A percentile compares a stretch with the other conserved stretches of the same genome.
Evolutionary conservation across 2,888 invertebrate genomes (phyloP).

Genomic region (Adelphocoris suturalis): DNA sequence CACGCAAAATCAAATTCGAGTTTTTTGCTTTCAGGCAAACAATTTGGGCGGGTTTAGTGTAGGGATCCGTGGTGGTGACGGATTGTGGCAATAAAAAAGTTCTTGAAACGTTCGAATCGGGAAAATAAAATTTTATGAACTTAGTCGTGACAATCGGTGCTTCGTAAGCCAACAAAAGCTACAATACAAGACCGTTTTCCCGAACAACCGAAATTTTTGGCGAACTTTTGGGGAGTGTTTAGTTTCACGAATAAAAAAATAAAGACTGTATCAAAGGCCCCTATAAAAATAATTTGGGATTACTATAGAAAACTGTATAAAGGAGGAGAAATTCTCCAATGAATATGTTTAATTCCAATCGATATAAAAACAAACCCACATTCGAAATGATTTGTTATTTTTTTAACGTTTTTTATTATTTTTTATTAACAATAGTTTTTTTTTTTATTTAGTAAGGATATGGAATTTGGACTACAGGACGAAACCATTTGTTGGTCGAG

Average conservation of each 20-base stretch:
- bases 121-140: too few species aligned
- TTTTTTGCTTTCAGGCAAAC: too few species aligned
- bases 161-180: too few species aligned
- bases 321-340: background rate
- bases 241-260: conserved; percentile 11
- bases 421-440: too few species aligned
- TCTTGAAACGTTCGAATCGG: too few species aligned
- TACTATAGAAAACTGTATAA: background rate
- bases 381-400: background rate
- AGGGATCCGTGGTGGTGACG: too few species aligned
- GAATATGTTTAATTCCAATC: conserved; percentile 11
- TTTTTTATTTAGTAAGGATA: background rate
- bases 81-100: too few species aligned
- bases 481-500: background rate
- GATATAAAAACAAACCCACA: background rate
- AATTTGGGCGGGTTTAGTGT: too few species aligned
- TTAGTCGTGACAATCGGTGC: too few species aligned
- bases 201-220: background rate
- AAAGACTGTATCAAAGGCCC: conserved; percentile 35
- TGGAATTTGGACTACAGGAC: conserved; percentile 29
- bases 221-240: background rate
- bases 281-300: conserved; percentile 38
- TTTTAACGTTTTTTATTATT: background rate
- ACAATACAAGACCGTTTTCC: too few species aligned
- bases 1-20: too few species aligned